Percentiles rank a stretch among this genome's conserved stretches.
Evolutionary conservation across 2,888 invertebrate genomes (phyloP).

Genomic region (Spodoptera picta): DNA sequence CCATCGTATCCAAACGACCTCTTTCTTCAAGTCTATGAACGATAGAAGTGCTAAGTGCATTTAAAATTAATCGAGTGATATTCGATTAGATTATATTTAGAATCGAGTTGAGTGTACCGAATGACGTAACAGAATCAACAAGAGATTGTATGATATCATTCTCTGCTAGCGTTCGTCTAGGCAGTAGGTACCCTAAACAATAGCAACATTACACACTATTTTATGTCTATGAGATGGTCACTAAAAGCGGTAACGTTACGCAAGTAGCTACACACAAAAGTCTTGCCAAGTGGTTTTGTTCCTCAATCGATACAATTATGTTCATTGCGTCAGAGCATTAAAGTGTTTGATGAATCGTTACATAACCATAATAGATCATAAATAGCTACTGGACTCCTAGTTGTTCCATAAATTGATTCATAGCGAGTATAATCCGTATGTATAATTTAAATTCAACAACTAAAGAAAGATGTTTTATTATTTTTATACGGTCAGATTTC

Average conservation of each 20-base stretch:
- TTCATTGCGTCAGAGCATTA: slow-evolving; percentile 46
- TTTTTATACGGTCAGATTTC: too few relatives aligned
- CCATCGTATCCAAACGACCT: slow-evolving; percentile 24
- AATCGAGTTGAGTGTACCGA: slow-evolving; percentile 38
- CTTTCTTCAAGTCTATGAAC: slow-evolving; percentile 21
- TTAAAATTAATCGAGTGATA: slow-evolving; percentile 46
- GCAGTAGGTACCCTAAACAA: slow-evolving; percentile 43
- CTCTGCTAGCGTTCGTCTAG: slow-evolving; percentile 44
- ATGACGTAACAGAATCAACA: slow-evolving; percentile 65
- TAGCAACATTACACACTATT: slow-evolving; percentile 33
- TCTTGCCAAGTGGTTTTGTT: slow-evolving; percentile 38
- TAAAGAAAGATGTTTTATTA: too few relatives aligned
- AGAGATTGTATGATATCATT: slow-evolving; percentile 62
- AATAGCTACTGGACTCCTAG: neutral
- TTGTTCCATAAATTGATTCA: slow-evolving; percentile 4
- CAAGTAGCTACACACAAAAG: slow-evolving; percentile 30
- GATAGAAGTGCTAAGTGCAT: slow-evolving; percentile 38
- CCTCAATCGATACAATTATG: slow-evolving; percentile 50
- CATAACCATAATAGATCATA: slow-evolving; percentile 18
- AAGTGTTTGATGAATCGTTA: slow-evolving; percentile 44
- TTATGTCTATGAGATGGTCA: slow-evolving; percentile 41
- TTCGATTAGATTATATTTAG: slow-evolving; percentile 48
- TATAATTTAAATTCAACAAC: neutral
- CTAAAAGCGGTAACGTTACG: slow-evolving; percentile 29
- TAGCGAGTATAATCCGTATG: neutral